These are phyloP conservation scores for Tonatia bakeri DNA, from an alignment of 2,113 vertebrate species.

Conservation along the genomic window DNA sequence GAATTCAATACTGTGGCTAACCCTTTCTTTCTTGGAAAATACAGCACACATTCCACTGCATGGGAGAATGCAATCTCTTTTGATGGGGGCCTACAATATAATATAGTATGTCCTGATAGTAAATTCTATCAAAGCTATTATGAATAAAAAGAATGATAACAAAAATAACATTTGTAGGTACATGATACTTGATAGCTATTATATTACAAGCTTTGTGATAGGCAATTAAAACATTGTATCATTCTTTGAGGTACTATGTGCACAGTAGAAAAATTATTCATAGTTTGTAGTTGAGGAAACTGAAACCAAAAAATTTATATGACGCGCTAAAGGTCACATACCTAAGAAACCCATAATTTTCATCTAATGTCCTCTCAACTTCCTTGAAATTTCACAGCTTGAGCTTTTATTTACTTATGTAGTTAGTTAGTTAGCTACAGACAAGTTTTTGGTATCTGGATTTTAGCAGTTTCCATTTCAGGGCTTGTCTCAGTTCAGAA, in stretches of 20 bases:
- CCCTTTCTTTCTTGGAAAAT: neutral
- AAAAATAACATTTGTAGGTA: neutral
- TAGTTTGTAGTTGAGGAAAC: neutral
- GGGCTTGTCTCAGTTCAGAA: neutral
- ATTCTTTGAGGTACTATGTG: neutral
- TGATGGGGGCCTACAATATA: neutral
- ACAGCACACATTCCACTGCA: neutral
- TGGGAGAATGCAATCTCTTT: neutral
- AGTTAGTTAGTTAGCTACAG: neutral
- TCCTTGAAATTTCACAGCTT: neutral
- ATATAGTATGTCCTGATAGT: neutral
- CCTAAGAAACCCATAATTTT: neutral
- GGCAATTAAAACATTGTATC: neutral
- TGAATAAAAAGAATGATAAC: neutral
- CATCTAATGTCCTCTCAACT: neutral
- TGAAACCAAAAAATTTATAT: neutral
- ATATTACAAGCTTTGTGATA: neutral
- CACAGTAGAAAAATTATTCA: neutral
- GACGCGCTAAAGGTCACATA: neutral
- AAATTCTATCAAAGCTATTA: neutral
- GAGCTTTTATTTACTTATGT: neutral
- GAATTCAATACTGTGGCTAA: neutral
- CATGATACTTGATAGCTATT: neutral
- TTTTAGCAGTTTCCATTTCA: neutral
- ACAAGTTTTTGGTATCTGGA: neutral